Conservation (phyloP, 1,140 invertebrate genomes). For the Doryteuthis pealeii region DNA sequence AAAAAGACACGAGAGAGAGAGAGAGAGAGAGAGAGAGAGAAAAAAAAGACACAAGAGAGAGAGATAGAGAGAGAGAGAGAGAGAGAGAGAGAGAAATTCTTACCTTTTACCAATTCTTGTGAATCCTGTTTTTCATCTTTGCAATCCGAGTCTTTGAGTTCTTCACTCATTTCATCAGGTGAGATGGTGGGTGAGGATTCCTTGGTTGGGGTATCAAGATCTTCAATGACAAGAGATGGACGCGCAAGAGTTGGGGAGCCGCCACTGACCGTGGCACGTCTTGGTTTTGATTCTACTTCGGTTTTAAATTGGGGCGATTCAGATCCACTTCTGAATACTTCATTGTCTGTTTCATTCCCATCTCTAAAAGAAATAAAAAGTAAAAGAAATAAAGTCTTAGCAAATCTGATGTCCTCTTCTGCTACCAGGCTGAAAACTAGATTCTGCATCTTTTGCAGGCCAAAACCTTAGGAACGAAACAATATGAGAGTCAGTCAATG, state of each 20-base stretch:
- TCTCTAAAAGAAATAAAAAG: conserved; percentile 40
- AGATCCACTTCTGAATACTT: conserved; percentile 53
- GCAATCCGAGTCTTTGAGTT: not conserved
- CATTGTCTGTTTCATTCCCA: conserved; percentile 54
- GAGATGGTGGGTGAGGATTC: not conserved
- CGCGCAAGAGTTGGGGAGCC: conserved; percentile 72
- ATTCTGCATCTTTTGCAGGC: no score
- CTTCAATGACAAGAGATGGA: conserved; percentile 57
- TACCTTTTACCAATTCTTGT: no score
- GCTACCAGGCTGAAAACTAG: no score
- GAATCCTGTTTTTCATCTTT: no score
- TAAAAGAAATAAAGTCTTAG: conserved; percentile 3
- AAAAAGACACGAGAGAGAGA: no score
- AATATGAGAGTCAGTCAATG: no score
- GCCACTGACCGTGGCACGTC: conserved; percentile 85
- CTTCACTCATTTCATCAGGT: conserved; percentile 9
- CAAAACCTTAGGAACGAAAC: no score
- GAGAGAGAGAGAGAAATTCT: no score
- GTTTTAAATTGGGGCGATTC: conserved; percentile 57
- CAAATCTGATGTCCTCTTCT: no score
- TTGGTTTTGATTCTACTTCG: conserved; percentile 73
- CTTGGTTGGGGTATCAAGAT: conserved; percentile 41
- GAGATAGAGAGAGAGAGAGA: no score
- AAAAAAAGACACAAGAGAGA: no score
- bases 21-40: no score